Evolutionary conservation across 2,797 vertebrate species (phyloP).

Genomic region (Gambusia yucatana): DNA sequence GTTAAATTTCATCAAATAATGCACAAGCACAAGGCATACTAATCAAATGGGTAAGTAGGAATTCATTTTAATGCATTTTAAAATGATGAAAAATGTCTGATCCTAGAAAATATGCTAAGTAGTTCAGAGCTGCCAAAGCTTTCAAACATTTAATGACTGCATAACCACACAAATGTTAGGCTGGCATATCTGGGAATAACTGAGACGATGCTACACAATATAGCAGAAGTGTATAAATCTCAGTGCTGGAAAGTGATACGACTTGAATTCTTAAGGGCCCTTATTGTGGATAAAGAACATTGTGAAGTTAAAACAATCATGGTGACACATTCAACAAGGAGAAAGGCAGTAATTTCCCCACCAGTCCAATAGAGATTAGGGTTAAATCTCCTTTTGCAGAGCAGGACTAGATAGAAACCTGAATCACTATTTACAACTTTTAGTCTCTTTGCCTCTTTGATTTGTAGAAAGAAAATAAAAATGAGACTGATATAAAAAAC

Average conservation of each 20-base stretch:
- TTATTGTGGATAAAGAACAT: background rate
- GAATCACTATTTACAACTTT: background rate
- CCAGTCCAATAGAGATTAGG: background rate
- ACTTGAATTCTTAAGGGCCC: background rate
- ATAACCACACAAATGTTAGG: background rate
- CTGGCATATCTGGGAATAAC: too few species aligned
- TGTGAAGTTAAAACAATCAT: background rate
- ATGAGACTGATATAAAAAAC: background rate
- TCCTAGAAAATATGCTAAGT: constrained; percentile 1
- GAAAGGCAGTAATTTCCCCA: background rate
- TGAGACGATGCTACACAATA: background rate
- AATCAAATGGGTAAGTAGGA: background rate
- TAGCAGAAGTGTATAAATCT: background rate
- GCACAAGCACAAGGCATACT: constrained; percentile 8
- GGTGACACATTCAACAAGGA: constrained; percentile 4
- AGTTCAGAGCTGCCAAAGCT: background rate
- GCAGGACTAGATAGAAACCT: background rate
- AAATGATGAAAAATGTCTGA: constrained; percentile 2
- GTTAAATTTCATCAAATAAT: constrained; percentile 12
- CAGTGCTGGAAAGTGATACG: background rate
- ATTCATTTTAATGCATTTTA: background rate
- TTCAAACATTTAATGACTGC: background rate
- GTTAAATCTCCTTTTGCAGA: background rate
- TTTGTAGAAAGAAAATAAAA: background rate
- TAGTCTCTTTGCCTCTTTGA: background rate